These are phyloP conservation scores for Lasiurus cinereus DNA, from an alignment of 2,113 vertebrate genomes.

Conservation along the genomic window DNA sequence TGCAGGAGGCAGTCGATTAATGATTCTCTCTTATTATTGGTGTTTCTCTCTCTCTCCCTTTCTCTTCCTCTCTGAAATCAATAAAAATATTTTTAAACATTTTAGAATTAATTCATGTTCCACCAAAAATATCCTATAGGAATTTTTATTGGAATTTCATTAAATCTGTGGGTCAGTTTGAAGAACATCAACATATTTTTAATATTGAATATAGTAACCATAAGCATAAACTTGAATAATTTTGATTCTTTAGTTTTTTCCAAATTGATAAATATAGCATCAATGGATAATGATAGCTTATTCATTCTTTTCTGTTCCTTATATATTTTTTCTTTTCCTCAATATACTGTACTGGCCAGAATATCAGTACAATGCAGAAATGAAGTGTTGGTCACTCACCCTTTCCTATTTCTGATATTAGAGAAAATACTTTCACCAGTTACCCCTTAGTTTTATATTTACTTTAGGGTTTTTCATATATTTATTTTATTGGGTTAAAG, in stretches of 20 bases:
- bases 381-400: not conserved
- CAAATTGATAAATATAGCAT: not conserved
- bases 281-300: not conserved
- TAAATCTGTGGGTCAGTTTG: not conserved
- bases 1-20: too few species aligned
- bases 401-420: not conserved
- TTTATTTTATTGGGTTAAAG: not conserved
- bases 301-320: not conserved
- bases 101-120: not conserved
- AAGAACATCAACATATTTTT: conserved; percentile 44
- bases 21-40: too few species aligned
- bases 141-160: conserved; percentile 40
- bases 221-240: not conserved
- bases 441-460: conserved; percentile 1
- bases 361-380: not conserved
- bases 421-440: not conserved
- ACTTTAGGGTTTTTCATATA: not conserved
- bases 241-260: not conserved
- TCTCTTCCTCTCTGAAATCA: too few species aligned
- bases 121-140: conserved; percentile 29
- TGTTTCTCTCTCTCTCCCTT: too few species aligned
- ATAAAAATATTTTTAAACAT: too few species aligned
- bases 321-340: not conserved
- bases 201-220: conserved; percentile 20
- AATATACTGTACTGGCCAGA: not conserved